These are phyloP conservation scores for Drosophila suzukii DNA, from an alignment of 1,140 invertebrate genomes.

Conservation along the genomic window DNA sequence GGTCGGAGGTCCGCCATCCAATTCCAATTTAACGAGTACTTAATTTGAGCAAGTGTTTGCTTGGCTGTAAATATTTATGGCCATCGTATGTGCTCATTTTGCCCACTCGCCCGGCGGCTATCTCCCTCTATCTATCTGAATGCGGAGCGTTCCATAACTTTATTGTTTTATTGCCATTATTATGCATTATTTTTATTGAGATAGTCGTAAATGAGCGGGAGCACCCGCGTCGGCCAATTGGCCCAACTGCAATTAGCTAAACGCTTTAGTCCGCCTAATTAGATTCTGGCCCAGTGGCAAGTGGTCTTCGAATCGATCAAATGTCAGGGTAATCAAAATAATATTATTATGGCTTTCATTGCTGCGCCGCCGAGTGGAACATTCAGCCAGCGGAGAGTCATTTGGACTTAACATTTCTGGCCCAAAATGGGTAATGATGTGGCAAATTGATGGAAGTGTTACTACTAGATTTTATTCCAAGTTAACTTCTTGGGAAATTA, in stretches of 20 bases:
- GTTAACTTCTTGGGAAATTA: neutral
- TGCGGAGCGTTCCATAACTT: constrained; percentile 64
- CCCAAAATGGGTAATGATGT: constrained; percentile 31
- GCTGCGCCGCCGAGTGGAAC: constrained; percentile 28
- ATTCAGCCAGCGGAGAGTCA: constrained; percentile 10
- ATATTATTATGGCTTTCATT: constrained; percentile 34
- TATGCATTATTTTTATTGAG: constrained; percentile 80
- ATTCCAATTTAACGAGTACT: constrained; percentile 81
- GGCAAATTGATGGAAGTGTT: constrained; percentile 33
- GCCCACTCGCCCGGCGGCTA: constrained; percentile 5
- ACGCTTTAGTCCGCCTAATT: constrained; percentile 62
- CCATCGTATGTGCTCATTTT: constrained; percentile 46
- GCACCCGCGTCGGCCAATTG: constrained; percentile 48
- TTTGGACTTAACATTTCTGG: constrained; percentile 5
- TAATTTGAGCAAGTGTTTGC: constrained; percentile 82
- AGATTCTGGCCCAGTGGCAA: constrained; percentile 31
- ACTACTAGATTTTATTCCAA: constrained; percentile 10
- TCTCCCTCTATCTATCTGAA: constrained; percentile 31
- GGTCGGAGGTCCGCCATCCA: constrained; percentile 55
- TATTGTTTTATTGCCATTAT: constrained; percentile 79
- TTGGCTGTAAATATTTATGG: constrained; percentile 82
- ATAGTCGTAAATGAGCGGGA: constrained; percentile 68
- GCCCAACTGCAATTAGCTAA: constrained; percentile 67
- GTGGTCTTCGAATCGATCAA: constrained; percentile 46
- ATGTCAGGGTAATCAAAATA: constrained; percentile 51